Conservation (phyloP, 2,113 vertebrate species). For the Mirza zaza region DNA sequence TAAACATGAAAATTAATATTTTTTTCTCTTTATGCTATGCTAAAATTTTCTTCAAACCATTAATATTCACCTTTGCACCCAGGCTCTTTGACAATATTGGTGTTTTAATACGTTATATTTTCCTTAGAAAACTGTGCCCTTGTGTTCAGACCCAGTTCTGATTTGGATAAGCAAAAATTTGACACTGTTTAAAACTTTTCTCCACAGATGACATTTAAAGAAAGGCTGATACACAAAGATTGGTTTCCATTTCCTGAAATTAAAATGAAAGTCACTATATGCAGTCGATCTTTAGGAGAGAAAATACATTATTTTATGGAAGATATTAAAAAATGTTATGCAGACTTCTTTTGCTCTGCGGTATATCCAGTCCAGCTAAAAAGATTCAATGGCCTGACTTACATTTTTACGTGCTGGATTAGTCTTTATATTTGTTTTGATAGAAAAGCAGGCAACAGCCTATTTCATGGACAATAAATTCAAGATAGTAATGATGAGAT, state of each 20-base stretch:
- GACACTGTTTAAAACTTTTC: conserved; percentile 66
- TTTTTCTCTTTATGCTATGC: neutral
- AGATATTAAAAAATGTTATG: conserved; percentile 53
- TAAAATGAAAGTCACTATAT: conserved; percentile 26
- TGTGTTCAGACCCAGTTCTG: conserved; percentile 22
- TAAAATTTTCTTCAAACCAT: neutral
- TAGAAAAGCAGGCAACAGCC: conserved; percentile 86
- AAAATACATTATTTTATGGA: conserved; percentile 60
- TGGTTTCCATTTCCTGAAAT: conserved; percentile 57
- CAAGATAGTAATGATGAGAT: conserved; percentile 85
- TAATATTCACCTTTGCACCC: neutral
- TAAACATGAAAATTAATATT: neutral
- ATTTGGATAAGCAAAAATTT: neutral
- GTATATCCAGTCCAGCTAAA: conserved; percentile 55
- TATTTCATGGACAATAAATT: conserved; percentile 89
- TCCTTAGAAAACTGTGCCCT: neutral
- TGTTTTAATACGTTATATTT: neutral
- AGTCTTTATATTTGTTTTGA: conserved; percentile 88
- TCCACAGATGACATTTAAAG: conserved; percentile 42
- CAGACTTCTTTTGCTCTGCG: conserved; percentile 41
- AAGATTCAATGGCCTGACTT: conserved; percentile 79
- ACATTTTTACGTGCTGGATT: conserved; percentile 83
- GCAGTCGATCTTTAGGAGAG: conserved; percentile 14
- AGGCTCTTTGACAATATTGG: neutral
- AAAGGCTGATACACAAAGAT: conserved; percentile 2